Percentiles rank a stretch among this genome's conserved stretches.
These are phyloP conservation scores for Pipistrellus nathusii DNA, from an alignment of 2,797 vertebrate genomes.

Conservation along the genomic window DNA sequence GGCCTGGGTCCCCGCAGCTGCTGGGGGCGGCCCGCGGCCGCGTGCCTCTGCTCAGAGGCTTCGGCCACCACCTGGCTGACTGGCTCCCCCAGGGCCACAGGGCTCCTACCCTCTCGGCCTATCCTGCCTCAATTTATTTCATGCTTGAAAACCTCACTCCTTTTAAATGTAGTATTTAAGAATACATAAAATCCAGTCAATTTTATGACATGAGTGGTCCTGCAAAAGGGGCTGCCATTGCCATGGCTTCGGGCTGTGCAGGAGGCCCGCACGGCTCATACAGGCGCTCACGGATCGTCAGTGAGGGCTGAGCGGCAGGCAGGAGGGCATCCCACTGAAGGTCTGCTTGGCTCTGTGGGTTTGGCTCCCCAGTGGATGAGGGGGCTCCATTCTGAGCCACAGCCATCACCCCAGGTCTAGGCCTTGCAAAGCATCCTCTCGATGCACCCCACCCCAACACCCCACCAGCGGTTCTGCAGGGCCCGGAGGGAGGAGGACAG, in stretches of 20 bases:
- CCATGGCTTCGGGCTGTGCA: neutral
- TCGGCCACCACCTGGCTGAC: too few species aligned
- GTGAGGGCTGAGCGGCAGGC: neutral
- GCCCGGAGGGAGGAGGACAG: fast-evolving
- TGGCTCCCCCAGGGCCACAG: too few species aligned
- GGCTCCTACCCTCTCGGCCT: too few species aligned
- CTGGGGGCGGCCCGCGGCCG: too few species aligned
- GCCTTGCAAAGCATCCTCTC: neutral
- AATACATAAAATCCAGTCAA: neutral
- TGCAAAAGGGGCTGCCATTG: neutral
- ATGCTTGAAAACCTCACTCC: conserved; percentile 9
- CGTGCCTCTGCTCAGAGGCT: too few species aligned
- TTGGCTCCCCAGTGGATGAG: neutral
- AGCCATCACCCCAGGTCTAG: neutral
- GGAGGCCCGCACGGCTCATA: neutral
- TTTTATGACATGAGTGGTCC: neutral
- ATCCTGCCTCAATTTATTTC: neutral
- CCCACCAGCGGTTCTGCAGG: too few species aligned
- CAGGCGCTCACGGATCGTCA: too few species aligned
- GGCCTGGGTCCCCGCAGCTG: too few species aligned
- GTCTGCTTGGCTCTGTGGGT: neutral
- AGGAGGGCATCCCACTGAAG: neutral
- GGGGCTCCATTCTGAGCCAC: neutral
- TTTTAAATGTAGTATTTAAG: neutral
- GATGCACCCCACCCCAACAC: neutral